Base-by-base conservation (phyloP, 1,140 invertebrate species). In the Vanessa tameamea region DNA sequence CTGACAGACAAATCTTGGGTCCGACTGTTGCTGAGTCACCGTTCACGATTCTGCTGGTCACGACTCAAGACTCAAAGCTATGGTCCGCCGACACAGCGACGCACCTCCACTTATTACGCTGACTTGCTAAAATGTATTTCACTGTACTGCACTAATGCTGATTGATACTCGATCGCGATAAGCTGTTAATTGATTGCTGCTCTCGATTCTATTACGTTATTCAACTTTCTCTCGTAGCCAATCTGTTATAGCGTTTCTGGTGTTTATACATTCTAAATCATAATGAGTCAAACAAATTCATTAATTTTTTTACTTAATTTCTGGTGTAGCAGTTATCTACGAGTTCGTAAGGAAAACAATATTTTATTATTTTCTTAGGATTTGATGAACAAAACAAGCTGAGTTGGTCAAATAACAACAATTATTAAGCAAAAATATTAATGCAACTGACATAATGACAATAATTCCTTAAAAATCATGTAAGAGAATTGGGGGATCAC, bases 51-150 rank as follows among this genome's bases (percentile, higher is more conserved):
- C 68, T 64, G 71, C 85, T 83, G 82, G 65, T 88, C 85, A 85
- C 77, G 80, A 77, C 71, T 78, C 80, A 77, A 75, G 79, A 79
- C 75, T 81, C 82, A 80, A 72, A 78, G 81, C 67, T 76, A 74
- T 69, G 70, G 68, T 73, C 77, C 59, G 85, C 75, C 79, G 76
- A 82, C 67, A 85, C 81, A 87, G 86, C 82, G 75, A 73, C 84
- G 78, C 81, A 86, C 82, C 86, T 86, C 80, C 81, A 80, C 78
- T 87, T 84, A 86, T 84, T 87, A 78, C 73, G 83, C 84, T 89
- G 89, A 90, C 84, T 82, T 72, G 79, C 76, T 81, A 71, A 69
- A 88, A 88, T 76, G 76, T 71, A 66, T 80, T 66, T 84, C 79
- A 75, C 75, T 75, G 67, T 78, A 84, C 79, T 83, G 83, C 82